These are phyloP conservation scores for Agrotis puta DNA, from an alignment of 2,888 invertebrate genomes.

Conservation along the genomic window DNA sequence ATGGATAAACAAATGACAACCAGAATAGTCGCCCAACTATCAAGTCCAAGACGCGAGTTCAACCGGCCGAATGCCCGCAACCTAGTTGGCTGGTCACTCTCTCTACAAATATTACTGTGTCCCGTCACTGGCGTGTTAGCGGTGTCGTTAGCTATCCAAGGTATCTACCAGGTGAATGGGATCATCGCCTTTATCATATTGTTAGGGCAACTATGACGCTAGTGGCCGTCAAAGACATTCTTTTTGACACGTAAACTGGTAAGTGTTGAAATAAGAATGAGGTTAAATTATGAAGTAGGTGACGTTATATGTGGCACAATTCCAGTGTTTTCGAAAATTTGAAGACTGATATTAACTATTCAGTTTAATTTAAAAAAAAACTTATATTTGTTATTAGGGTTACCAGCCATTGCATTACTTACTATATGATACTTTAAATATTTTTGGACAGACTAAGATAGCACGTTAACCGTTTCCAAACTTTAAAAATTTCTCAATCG, in stretches of 20 bases:
- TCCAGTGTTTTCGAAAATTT: background rate
- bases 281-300: background rate
- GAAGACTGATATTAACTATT: background rate
- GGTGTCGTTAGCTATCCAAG: slow-evolving; percentile 61
- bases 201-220: slow-evolving; percentile 26
- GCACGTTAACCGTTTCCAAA: too few relatives aligned
- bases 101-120: slow-evolving; percentile 67
- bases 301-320: background rate
- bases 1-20: slow-evolving; percentile 13
- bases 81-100: slow-evolving; percentile 79
- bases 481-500: too few relatives aligned
- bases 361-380: background rate
- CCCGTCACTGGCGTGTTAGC: slow-evolving; percentile 57
- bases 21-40: slow-evolving; percentile 66
- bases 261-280: background rate
- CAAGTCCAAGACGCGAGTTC: slow-evolving; percentile 73
- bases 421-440: too few relatives aligned
- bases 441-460: too few relatives aligned
- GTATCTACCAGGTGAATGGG: slow-evolving; percentile 59
- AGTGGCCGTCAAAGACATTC: slow-evolving; percentile 20
- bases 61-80: slow-evolving; percentile 79
- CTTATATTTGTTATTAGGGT: too few relatives aligned
- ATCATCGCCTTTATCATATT: slow-evolving; percentile 54
- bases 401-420: too few relatives aligned
- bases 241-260: slow-evolving; percentile 18